Percentiles rank a stretch among this genome's conserved stretches.
Conservation (phyloP, 2,797 vertebrate genomes). For the Alca torda region DNA sequence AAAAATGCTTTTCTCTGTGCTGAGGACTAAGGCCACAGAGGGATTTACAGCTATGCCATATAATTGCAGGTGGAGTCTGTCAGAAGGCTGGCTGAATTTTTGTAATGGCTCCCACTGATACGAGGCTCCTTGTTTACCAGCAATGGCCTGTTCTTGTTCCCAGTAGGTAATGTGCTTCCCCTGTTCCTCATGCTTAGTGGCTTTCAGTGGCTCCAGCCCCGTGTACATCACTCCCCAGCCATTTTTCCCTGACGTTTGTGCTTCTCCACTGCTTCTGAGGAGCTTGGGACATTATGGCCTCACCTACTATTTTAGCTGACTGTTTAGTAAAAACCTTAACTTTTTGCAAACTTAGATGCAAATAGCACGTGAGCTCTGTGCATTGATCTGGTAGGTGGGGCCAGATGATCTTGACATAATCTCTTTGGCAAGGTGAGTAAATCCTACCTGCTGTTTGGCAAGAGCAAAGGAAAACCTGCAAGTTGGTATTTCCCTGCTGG, state of each 20-base stretch:
- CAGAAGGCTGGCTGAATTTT: neutral
- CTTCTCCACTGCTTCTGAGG: neutral
- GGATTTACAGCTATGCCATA: neutral
- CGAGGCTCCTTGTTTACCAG: neutral
- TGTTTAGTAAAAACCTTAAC: neutral
- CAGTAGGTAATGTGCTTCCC: neutral
- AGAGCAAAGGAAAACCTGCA: neutral
- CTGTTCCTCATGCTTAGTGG: neutral
- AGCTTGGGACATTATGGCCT: neutral
- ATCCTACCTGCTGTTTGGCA: neutral
- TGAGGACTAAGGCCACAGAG: neutral
- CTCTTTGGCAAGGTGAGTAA: neutral
- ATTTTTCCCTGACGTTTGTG: neutral
- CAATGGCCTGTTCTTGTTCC: neutral
- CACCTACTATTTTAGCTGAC: neutral
- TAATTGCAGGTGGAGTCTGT: neutral
- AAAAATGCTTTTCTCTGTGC: neutral
- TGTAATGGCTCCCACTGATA: neutral
- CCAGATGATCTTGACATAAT: neutral
- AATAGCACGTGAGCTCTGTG: neutral
- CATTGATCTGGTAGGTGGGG: neutral
- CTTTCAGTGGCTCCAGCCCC: neutral
- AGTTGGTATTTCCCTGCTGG: neutral
- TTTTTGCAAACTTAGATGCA: neutral
- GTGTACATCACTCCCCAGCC: accelerated